phyloP scores from a whole-genome alignment of 2,888 invertebrate genomes.

The Agrypnus murinus region DNA sequence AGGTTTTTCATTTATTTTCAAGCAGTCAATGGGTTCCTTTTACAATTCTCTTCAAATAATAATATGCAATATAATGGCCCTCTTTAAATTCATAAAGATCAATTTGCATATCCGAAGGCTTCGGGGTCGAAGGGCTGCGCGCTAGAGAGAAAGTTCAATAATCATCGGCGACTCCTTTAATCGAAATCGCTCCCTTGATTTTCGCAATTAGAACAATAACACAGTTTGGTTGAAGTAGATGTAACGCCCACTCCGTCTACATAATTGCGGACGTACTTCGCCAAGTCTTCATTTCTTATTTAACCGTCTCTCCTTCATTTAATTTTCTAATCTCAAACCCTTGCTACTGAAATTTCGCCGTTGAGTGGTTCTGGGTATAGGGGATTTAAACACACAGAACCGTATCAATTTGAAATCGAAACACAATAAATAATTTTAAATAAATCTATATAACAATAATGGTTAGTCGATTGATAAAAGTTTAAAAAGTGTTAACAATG shows the following conservation, averaged over 20 bases:
- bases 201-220: slow-evolving; percentile 36
- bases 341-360: slow-evolving; percentile 43
- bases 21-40: slow-evolving; percentile 14
- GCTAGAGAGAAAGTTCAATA: not conserved
- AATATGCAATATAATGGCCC: slow-evolving; percentile 13
- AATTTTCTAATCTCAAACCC: slow-evolving; percentile 51
- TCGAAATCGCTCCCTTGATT: slow-evolving; percentile 6
- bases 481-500: too few species aligned
- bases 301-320: slow-evolving; percentile 46
- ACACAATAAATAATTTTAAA: too few species aligned
- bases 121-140: not conserved
- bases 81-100: slow-evolving; percentile 24
- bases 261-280: slow-evolving; percentile 47
- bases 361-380: slow-evolving; percentile 41
- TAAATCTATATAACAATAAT: too few species aligned
- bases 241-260: slow-evolving; percentile 35
- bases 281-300: slow-evolving; percentile 46
- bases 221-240: slow-evolving; percentile 25
- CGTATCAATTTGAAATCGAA: slow-evolving; percentile 14
- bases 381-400: slow-evolving; percentile 39
- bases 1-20: slow-evolving; percentile 35
- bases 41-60: slow-evolving; percentile 13
- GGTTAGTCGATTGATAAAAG: too few species aligned
- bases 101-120: slow-evolving; percentile 14
- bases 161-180: not conserved